Conservation (phyloP, 2,797 vertebrate species). For the Gymnocypris eckloni region DNA sequence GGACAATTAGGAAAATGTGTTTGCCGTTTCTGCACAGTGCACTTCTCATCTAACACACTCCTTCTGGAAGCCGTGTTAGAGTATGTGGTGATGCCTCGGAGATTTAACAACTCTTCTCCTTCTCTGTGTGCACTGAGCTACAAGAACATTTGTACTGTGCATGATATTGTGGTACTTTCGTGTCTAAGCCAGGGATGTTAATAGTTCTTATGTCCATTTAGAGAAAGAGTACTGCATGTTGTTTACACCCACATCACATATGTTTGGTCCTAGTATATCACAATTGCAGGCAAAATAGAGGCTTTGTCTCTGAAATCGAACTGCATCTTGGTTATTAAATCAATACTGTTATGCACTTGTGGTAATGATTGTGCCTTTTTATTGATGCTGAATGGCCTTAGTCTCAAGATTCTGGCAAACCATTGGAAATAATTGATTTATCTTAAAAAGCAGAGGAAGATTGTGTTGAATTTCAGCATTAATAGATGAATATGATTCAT, state of each 20-base stretch:
- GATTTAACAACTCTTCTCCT: constrained; percentile 1
- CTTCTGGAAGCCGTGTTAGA: constrained; percentile 16
- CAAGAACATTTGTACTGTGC: not conserved
- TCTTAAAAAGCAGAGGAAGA: constrained; percentile 11
- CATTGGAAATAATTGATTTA: not conserved
- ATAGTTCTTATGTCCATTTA: not conserved
- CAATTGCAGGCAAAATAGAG: not conserved
- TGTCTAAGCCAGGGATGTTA: not conserved
- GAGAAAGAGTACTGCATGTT: not conserved
- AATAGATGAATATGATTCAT: constrained; percentile 3
- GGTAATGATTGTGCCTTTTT: constrained; percentile 16
- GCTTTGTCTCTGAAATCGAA: not conserved
- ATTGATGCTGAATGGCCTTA: not conserved
- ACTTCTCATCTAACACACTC: constrained; percentile 29
- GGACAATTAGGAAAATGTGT: constrained; percentile 62
- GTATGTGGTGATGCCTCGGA: constrained; percentile 10
- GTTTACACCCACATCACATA: not conserved
- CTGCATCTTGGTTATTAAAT: constrained; percentile 11
- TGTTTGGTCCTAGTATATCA: not conserved
- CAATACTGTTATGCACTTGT: not conserved
- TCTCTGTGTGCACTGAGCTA: not conserved
- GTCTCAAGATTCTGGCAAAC: not conserved
- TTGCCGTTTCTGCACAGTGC: constrained; percentile 24
- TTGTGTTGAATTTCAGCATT: constrained; percentile 2
- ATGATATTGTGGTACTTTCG: not conserved